Conservation (phyloP, 2,888 invertebrate genomes). For the Mantis religiosa region DNA sequence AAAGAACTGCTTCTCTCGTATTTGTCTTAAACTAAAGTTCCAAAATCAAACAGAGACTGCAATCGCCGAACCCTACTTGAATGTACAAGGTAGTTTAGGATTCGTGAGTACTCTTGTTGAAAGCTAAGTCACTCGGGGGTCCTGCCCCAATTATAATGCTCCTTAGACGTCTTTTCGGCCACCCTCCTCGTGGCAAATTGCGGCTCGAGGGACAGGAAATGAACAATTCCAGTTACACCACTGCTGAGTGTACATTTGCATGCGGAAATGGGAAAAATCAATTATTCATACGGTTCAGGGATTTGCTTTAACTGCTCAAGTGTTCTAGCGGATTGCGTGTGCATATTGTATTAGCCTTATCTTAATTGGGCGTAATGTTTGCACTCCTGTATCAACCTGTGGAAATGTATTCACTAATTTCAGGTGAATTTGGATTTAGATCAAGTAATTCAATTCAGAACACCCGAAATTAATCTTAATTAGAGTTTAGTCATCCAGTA, state of each 20-base stretch:
- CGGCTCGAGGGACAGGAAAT: background rate
- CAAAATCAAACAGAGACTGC: background rate
- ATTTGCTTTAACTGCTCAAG: background rate
- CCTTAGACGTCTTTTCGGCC: background rate
- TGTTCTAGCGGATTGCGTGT: background rate
- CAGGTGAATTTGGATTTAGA: too few relatives aligned
- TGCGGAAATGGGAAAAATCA: background rate
- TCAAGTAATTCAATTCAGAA: too few relatives aligned
- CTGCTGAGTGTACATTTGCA: background rate
- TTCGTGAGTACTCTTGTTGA: background rate
- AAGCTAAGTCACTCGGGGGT: background rate
- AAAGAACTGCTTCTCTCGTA: too few relatives aligned
- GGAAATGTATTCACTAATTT: too few relatives aligned
- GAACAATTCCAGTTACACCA: background rate
- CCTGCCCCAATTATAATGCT: background rate
- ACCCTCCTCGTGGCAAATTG: background rate
- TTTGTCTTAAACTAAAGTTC: background rate
- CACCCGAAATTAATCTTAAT: too few relatives aligned
- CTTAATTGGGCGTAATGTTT: background rate
- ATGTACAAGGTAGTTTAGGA: background rate
- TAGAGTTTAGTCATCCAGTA: too few relatives aligned
- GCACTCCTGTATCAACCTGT: background rate
- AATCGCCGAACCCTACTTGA: background rate
- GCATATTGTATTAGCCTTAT: background rate
- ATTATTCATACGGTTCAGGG: background rate